Base-by-base conservation (phyloP, 2,888 invertebrate species). In the Cataglyphis livida region DNA sequence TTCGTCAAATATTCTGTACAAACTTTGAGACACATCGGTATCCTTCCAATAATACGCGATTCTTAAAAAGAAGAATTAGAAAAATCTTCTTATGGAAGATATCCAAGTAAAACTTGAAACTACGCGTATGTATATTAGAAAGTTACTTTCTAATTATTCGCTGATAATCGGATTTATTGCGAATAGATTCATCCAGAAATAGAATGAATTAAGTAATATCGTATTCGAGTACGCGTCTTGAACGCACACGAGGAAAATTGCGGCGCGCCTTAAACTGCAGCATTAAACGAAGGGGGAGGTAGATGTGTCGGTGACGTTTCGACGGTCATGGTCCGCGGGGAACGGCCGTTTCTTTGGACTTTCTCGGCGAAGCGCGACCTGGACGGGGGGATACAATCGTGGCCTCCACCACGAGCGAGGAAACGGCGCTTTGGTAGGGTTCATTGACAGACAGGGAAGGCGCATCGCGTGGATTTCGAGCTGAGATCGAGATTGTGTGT, bases 381-480 rank as follows among this genome's bases (percentile, higher is more conserved):
- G 25, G 57, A 41, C 38, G 48, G 76, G 21, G 59, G 41, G 38
- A 21, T 57, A 76, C 81, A 61, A 71, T 61, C 25, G 70, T 64
- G 32, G n/a, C 44, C 38, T 64, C 38, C n/a, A 65, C 54, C n/a
- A 65, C 54, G 41, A 73, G 15, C 61, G 54, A 41, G 59, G 48
- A 44, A 65, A 76, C 44, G 38, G 21, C 57, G 35, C 48, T 12
- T 28, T 25, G 59, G 18, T 41, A 41, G 54, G 44, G 78, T 64
- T 84, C 82, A 76, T 65, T 61, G 74, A 66, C 65, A 78, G 74
- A 66, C 65, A 78, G 68, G 59, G 71, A 83, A 83, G 64, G 62
- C 44, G 59, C 61, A 21, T 15, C 4, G 21, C n/a, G 32, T 6
- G 62, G 57, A 70, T 51, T 38, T 12, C 35, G 18, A 51, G 28